Conservation (phyloP, 2,888 invertebrate genomes). For the Trisateles emortualis region DNA sequence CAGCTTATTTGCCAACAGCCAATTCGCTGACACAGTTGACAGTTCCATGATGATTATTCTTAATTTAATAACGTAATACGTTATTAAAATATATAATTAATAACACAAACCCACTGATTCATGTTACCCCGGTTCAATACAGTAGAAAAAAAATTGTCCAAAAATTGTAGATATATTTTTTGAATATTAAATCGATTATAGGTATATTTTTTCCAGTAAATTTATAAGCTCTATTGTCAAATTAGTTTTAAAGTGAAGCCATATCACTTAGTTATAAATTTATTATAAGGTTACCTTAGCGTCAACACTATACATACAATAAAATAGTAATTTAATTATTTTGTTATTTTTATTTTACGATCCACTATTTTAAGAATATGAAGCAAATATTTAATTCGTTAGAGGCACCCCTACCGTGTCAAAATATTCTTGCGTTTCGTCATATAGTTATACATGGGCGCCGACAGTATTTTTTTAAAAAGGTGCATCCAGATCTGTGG, state of each 20-base stretch:
- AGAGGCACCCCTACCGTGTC: too few relatives aligned
- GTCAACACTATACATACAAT: constrained; percentile 56
- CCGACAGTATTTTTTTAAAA: too few relatives aligned
- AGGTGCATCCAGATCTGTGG: too few relatives aligned
- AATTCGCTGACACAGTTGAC: too few relatives aligned
- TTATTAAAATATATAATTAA: background rate
- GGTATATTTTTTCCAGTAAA: constrained; percentile 19
- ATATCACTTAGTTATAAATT: constrained; percentile 77
- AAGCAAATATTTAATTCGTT: too few relatives aligned
- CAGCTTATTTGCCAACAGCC: too few relatives aligned
- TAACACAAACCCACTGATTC: constrained; percentile 45
- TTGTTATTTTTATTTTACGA: constrained; percentile 65
- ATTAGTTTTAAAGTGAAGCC: constrained; percentile 73
- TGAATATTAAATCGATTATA: constrained; percentile 12
- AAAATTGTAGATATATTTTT: constrained; percentile 22
- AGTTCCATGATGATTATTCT: background rate
- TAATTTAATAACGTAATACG: background rate
- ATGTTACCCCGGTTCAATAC: constrained; percentile 43
- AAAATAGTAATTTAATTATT: constrained; percentile 57
- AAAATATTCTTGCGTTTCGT: too few relatives aligned
- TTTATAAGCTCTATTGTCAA: constrained; percentile 43
- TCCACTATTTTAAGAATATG: constrained; percentile 30
- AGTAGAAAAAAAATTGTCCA: constrained; percentile 17
- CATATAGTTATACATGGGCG: too few relatives aligned
- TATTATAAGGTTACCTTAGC: constrained; percentile 78